Base-by-base conservation (phyloP, 2,888 invertebrate genomes). In the Ophioninae sp. region DNA sequence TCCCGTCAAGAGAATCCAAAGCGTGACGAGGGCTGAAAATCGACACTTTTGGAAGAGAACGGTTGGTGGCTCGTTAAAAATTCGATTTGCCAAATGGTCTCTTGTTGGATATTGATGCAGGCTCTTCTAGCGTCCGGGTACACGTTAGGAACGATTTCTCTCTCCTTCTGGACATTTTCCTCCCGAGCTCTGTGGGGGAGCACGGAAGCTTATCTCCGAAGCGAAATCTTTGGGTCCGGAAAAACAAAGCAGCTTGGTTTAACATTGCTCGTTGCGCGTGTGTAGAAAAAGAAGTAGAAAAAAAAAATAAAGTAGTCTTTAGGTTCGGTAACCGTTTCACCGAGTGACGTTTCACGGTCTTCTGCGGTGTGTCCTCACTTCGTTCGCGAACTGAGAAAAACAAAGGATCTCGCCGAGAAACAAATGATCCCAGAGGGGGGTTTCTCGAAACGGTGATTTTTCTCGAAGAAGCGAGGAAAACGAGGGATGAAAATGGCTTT, bases 401-500 rank as follows among this genome's bases (percentile, higher is more conserved):
- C 83, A 87, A 85, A 85, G 76, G 81, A 78, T 74, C 81, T 74
- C 74, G 80, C 81, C 79, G 71, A 77, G 86, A 88, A 87, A 88
- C 87, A 87, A 88, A 87, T 87, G 87, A 87, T 80, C 75, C 67
- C 81, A 71, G 59, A 30, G 22, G 65, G 82, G 81, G 76, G 75
- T 74, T 74, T 82, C 80, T 72, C 65, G 71, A 79, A 73, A 73
- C 44, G 79, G 44, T 71, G 78, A 79, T 63, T 71, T 71, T 79
- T 72, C 56, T 58, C 71, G 20, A 23, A n/a, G 37, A n/a, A 37
- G 22, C 64, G 23, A 58, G 51, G 17, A 51, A 77, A 51, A 63
- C n/a, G 65, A 74, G 44, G 71, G 13, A 64, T 69, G 39, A 71
- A 84, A 78, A 75, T 84, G 73, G 72, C 77, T 83, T 86, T 85